Evolutionary conservation across 2,797 vertebrate species (phyloP).

Genomic region (Oreochromis grahami): DNA sequence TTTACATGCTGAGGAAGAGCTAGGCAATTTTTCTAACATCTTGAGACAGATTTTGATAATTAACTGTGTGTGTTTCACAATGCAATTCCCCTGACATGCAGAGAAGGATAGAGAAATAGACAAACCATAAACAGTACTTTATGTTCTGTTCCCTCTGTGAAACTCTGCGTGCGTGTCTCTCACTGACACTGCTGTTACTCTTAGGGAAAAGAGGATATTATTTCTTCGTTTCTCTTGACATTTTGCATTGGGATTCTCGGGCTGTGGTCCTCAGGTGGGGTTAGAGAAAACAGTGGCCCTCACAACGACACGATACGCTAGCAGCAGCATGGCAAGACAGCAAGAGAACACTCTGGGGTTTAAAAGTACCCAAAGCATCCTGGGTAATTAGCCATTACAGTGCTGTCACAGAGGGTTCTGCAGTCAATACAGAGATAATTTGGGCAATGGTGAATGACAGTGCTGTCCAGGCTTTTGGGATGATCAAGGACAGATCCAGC

Average conservation of each 20-base stretch:
- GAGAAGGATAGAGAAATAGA: conserved; percentile 55
- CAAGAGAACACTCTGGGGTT: conserved; percentile 80
- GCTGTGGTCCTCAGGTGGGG: conserved; percentile 61
- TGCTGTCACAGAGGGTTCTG: conserved; percentile 97
- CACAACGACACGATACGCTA: conserved; percentile 39
- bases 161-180: background rate
- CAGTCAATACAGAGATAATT: conserved; percentile 99
- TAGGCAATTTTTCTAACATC: background rate
- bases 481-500: conserved; percentile 99
- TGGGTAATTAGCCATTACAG: conserved; percentile 99
- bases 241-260: conserved; percentile 40
- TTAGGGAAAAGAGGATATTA: conserved; percentile 46
- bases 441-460: conserved; percentile 99
- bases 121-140: conserved; percentile 69
- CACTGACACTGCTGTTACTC: conserved; percentile 46
- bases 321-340: conserved; percentile 63
- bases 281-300: conserved; percentile 58
- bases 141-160: conserved; percentile 47
- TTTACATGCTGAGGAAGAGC: conserved; percentile 11
- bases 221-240: conserved; percentile 29
- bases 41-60: conserved; percentile 59
- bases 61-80: conserved; percentile 45
- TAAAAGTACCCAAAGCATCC: conserved; percentile 97
- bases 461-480: conserved; percentile 98
- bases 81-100: conserved; percentile 48